These are phyloP conservation scores for Lethrus apterus DNA, from an alignment of 1,140 invertebrate species.

Conservation along the genomic window DNA sequence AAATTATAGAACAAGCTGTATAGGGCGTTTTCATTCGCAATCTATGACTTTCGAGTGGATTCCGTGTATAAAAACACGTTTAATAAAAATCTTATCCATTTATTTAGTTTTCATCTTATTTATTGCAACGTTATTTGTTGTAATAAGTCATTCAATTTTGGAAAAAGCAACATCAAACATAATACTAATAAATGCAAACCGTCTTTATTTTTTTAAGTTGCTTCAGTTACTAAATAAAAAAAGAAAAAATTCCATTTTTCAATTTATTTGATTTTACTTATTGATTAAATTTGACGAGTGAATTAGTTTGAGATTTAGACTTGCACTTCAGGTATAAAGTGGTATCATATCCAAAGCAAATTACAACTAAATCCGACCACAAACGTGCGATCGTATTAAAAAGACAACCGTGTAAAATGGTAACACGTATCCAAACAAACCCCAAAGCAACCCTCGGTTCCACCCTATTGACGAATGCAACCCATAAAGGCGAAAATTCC, in stretches of 20 bases:
- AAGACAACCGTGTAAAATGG: constrained; percentile 39
- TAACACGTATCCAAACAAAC: constrained; percentile 25
- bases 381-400: constrained; percentile 28
- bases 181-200: background rate
- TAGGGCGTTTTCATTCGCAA: too few species aligned
- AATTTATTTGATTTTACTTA: background rate
- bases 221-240: background rate
- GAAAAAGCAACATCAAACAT: background rate
- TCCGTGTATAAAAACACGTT: too few species aligned
- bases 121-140: too few species aligned
- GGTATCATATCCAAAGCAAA: background rate
- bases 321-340: background rate
- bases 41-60: too few species aligned
- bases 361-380: constrained; percentile 35
- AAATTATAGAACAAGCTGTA: too few species aligned
- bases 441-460: constrained; percentile 20
- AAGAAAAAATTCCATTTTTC: background rate
- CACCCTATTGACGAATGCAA: constrained; percentile 21
- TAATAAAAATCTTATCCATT: too few species aligned
- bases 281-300: too few species aligned
- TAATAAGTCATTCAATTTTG: too few species aligned
- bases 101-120: too few species aligned
- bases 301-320: too few species aligned
- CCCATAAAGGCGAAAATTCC: constrained; percentile 29
- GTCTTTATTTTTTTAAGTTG: background rate